Conservation (phyloP, 2,113 vertebrate species). For the Protobothrops mucrosquamatus region DNA sequence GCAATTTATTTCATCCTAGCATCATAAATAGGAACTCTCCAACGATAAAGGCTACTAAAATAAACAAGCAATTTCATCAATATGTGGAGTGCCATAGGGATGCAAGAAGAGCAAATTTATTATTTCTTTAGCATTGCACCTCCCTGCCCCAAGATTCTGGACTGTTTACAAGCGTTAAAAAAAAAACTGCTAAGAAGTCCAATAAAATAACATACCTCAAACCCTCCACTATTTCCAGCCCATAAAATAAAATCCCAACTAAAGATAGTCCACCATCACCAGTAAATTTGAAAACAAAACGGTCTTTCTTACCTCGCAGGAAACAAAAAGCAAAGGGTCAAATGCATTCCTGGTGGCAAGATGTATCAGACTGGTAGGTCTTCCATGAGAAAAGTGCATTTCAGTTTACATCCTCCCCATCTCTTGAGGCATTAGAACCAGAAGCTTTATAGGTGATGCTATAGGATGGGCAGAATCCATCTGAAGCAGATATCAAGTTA, state of each 20-base stretch:
- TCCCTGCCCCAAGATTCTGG: neutral
- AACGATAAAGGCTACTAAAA: neutral
- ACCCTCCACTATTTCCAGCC: neutral
- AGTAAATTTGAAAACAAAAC: neutral
- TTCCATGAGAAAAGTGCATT: neutral
- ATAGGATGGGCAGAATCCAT: neutral
- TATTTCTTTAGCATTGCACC: neutral
- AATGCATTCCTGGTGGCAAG: neutral
- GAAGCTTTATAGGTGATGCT: neutral
- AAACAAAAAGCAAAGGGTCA: neutral
- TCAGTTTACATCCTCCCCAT: neutral
- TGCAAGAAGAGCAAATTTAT: neutral
- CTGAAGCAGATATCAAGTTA: neutral
- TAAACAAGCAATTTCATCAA: neutral
- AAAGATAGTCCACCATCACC: neutral
- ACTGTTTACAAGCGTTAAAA: neutral
- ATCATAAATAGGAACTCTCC: neutral
- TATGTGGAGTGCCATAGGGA: neutral
- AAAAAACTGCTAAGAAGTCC: neutral
- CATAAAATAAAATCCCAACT: neutral
- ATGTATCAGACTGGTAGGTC: neutral
- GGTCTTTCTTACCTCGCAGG: neutral
- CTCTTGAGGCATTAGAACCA: neutral
- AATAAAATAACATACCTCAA: neutral
- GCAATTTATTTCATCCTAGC: neutral